Conservation (phyloP, 1,140 invertebrate genomes). For the Heliconius congener region DNA sequence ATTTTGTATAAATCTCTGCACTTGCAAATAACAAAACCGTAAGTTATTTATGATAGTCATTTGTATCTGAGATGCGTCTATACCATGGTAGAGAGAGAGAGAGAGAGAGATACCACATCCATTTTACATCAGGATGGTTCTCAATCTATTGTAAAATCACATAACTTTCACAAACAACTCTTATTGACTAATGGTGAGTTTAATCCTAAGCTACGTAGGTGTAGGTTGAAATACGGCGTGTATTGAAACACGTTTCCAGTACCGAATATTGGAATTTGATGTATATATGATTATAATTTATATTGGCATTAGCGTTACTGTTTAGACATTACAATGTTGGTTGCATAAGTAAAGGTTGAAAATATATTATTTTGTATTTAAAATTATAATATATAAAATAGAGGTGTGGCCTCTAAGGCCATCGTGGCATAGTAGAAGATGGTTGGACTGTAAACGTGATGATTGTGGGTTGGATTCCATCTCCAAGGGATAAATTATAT, state of each 20-base stretch:
- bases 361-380: no score
- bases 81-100: not conserved
- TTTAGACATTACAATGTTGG: not conserved
- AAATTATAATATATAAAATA: no score
- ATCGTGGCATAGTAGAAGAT: no score
- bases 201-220: conserved; percentile 53
- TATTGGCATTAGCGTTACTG: not conserved
- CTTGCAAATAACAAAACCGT: not conserved
- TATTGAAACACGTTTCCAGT: conserved; percentile 32
- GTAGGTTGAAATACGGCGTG: not conserved
- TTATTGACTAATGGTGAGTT: conserved; percentile 56
- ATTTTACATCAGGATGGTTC: conserved; percentile 34
- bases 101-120: conserved; percentile 3
- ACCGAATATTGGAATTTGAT: conserved; percentile 33
- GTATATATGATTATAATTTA: conserved; percentile 65
- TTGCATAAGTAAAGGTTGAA: no score
- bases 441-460: no score
- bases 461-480: no score
- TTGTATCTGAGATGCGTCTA: conserved; percentile 5
- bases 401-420: no score
- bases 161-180: conserved; percentile 43
- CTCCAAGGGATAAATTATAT: no score
- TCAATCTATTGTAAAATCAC: conserved; percentile 32
- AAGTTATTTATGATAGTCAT: conserved; percentile 16
- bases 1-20: not conserved